A percentile compares a stretch with the other conserved stretches of the same genome.
Evolutionary conservation across 2,888 invertebrate genomes (phyloP).

Genomic region (Syrista parreyssii): DNA sequence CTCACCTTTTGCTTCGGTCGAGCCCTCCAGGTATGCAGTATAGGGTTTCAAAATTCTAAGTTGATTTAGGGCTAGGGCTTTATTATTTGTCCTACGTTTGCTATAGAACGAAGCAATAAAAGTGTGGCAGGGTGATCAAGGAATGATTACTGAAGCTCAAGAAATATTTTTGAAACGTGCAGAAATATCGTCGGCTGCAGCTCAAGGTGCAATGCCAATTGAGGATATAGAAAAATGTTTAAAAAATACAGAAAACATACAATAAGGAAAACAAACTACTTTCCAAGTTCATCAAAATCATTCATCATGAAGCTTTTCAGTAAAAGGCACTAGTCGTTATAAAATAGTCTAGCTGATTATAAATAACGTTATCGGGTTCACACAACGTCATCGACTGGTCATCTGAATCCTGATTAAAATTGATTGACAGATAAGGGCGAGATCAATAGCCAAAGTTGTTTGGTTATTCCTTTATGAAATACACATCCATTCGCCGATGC

Average conservation of each 20-base stretch:
- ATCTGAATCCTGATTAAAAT: neutral
- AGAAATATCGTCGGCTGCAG: conserved; percentile 64
- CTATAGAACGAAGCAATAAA: conserved; percentile 72
- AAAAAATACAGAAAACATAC: neutral
- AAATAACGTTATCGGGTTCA: neutral
- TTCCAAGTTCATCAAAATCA: neutral
- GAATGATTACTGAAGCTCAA: conserved; percentile 71
- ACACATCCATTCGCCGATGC: neutral
- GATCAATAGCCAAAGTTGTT: neutral
- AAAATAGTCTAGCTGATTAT: neutral
- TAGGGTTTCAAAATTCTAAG: neutral
- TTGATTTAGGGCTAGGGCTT: neutral
- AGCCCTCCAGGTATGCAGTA: conserved; percentile 81
- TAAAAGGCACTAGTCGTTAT: neutral
- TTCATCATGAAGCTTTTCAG: neutral
- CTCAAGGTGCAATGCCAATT: conserved; percentile 34
- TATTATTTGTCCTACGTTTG: neutral
- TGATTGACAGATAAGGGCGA: neutral
- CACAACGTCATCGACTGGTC: neutral
- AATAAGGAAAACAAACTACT: neutral
- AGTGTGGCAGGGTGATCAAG: conserved; percentile 74
- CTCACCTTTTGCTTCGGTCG: conserved; percentile 97
- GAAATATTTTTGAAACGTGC: conserved; percentile 72
- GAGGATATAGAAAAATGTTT: conserved; percentile 19
- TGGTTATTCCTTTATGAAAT: neutral